Evolutionary conservation across 2,113 vertebrate genomes (phyloP).

Genomic region (Nyctibius bracteatus): DNA sequence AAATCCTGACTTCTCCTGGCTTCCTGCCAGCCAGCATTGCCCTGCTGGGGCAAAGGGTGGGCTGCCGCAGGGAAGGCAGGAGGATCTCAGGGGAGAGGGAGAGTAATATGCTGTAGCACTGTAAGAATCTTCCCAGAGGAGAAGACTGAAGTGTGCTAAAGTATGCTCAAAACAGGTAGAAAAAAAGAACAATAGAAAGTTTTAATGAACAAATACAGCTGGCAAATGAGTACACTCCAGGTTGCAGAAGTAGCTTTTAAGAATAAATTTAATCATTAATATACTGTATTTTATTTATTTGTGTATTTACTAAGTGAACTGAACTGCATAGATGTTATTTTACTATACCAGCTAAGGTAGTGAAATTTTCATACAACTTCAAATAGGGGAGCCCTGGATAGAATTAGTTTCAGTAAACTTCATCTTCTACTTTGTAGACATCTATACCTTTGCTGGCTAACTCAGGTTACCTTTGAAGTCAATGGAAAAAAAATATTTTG

Average conservation of each 20-base stretch:
- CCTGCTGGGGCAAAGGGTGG: background rate
- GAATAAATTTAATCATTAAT: background rate
- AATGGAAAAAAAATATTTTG: background rate
- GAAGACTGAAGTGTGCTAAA: background rate
- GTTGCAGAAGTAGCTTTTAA: background rate
- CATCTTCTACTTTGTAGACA: background rate
- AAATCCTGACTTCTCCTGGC: background rate
- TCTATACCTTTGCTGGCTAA: background rate
- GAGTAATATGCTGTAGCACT: fast-evolving
- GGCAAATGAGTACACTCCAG: background rate
- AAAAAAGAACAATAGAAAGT: background rate
- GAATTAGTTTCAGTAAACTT: no score
- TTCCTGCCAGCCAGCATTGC: background rate
- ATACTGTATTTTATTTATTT: background rate
- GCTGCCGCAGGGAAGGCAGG: background rate
- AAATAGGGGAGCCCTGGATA: background rate
- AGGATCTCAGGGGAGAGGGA: background rate
- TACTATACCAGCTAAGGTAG: background rate
- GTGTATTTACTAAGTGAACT: background rate
- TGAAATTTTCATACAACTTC: background rate
- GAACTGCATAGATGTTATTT: background rate
- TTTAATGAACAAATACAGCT: background rate
- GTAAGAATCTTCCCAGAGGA: background rate
- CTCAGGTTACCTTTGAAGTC: background rate
- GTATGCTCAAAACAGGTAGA: background rate